A percentile compares a stretch with the other conserved stretches of the same genome.
phyloP scores from a whole-genome alignment of 2,797 vertebrate genomes.

The Parauchenoglanis punctatus region DNA sequence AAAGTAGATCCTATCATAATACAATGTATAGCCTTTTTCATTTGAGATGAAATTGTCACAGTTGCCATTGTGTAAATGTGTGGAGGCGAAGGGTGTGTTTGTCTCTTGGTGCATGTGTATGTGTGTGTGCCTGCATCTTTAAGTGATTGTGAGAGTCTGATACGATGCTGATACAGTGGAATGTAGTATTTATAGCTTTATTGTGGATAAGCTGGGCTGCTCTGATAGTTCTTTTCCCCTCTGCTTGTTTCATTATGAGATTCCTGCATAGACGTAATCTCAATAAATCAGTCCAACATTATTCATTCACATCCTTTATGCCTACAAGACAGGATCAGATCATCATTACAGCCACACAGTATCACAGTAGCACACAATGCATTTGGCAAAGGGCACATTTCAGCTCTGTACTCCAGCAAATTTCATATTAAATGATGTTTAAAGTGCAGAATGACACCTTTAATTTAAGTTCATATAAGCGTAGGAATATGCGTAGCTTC shows the following conservation, averaged over 20 bases:
- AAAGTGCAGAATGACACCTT: neutral
- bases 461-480: neutral
- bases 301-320: conserved; percentile 14
- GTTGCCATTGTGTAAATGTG: conserved; percentile 89
- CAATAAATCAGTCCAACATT: conserved; percentile 29
- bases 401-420: neutral
- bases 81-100: neutral
- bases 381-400: neutral
- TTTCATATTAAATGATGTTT: conserved; percentile 15
- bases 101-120: neutral
- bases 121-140: conserved; percentile 12
- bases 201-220: conserved; percentile 92
- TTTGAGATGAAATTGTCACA: neutral
- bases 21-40: conserved; percentile 27
- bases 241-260: conserved; percentile 82
- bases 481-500: neutral
- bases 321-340: neutral
- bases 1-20: neutral
- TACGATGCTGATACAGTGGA: conserved; percentile 61
- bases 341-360: conserved; percentile 5
- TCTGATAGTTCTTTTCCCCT: conserved; percentile 80
- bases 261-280: neutral
- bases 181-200: conserved; percentile 91
- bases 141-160: conserved; percentile 15
- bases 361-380: neutral